phyloP scores from a whole-genome alignment of 2,797 vertebrate species.

The Xiphorhynchus erythropygius region DNA sequence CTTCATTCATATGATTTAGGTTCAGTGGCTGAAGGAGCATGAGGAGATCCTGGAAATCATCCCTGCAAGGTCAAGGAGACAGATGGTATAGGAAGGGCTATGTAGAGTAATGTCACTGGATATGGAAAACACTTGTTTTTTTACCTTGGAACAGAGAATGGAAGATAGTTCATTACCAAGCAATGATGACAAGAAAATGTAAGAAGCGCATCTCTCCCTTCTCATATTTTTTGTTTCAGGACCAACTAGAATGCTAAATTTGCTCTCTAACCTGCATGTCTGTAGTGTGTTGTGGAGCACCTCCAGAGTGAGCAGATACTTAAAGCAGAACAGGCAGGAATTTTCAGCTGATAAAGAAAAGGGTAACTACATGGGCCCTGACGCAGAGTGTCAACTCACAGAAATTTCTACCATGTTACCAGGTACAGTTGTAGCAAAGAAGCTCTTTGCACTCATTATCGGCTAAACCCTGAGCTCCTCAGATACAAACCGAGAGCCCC shows the following conservation, averaged over 20 bases:
- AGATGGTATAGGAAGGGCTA: not conserved
- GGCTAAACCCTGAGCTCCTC: not conserved
- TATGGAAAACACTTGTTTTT: not conserved
- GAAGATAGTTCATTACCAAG: not conserved
- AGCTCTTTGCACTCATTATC: fast-evolving
- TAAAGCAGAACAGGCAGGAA: not conserved
- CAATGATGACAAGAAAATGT: not conserved
- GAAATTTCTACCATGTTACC: fast-evolving
- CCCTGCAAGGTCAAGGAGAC: not conserved
- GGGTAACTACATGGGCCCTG: not conserved
- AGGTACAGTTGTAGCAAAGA: fast-evolving
- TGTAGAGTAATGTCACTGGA: not conserved
- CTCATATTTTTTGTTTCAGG: not conserved
- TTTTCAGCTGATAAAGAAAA: not conserved
- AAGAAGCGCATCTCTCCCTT: not conserved
- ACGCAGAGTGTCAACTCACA: not conserved
- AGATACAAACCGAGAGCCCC: not conserved
- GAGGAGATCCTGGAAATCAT: not conserved
- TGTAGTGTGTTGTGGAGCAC: not conserved
- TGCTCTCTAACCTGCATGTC: not conserved
- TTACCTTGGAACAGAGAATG: not conserved
- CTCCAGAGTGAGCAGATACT: not conserved
- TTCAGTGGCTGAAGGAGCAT: not conserved
- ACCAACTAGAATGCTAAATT: not conserved
- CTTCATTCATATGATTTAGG: not conserved